Evolutionary conservation across 2,797 vertebrate species (phyloP).

Genomic region (Liparis tanakae): DNA sequence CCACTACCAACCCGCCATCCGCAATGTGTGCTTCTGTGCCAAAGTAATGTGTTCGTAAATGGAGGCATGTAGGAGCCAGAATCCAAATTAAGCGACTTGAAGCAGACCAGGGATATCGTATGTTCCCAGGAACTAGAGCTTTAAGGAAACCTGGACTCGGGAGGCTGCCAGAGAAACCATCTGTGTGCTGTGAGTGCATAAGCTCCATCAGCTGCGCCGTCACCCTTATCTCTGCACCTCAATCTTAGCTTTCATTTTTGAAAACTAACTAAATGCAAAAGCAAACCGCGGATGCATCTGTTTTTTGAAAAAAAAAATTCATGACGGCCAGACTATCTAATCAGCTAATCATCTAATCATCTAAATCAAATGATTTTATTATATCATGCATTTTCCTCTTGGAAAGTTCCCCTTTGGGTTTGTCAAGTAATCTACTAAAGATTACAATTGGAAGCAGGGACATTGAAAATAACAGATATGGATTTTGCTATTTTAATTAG

Average conservation of each 20-base stretch:
- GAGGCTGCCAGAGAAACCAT: slow-evolving; percentile 73
- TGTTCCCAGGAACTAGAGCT: slow-evolving; percentile 64
- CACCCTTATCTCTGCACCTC: slow-evolving; percentile 58
- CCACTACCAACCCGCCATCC: slow-evolving; percentile 51
- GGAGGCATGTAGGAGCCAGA: slow-evolving; percentile 56
- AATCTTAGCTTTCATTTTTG: slow-evolving; percentile 54
- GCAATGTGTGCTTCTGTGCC: slow-evolving; percentile 46
- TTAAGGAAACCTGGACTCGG: slow-evolving; percentile 67
- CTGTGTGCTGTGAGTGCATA: slow-evolving; percentile 69
- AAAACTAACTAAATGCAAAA: slow-evolving; percentile 37
- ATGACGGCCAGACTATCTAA: slow-evolving; percentile 15
- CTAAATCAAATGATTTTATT: not conserved
- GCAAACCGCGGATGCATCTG: slow-evolving; percentile 29
- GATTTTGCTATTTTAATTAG: not conserved
- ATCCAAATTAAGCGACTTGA: slow-evolving; percentile 72
- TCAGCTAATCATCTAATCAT: too few species aligned
- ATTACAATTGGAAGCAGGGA: not conserved
- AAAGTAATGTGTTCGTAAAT: slow-evolving; percentile 66
- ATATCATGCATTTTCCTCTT: not conserved
- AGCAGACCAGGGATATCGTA: slow-evolving; percentile 60
- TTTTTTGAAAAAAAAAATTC: slow-evolving; percentile 16
- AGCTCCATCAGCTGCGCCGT: slow-evolving; percentile 69
- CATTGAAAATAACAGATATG: not conserved
- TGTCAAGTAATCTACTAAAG: not conserved
- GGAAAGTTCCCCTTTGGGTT: not conserved